These are phyloP conservation scores for Lepidurus arcticus DNA, from an alignment of 1,140 invertebrate species.

Conservation along the genomic window DNA sequence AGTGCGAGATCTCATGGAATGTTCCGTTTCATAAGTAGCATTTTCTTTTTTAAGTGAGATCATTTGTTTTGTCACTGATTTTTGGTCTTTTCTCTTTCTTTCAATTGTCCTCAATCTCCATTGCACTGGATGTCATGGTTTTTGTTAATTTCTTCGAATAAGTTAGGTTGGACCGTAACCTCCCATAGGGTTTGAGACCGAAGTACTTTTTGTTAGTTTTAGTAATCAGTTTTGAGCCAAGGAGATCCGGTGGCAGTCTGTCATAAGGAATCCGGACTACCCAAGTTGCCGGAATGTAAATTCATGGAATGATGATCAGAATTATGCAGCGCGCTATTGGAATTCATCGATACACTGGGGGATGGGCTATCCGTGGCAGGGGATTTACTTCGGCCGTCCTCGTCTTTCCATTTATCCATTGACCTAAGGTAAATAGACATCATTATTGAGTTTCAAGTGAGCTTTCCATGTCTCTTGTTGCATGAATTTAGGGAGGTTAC, in stretches of 20 bases:
- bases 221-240: slow-evolving; percentile 13
- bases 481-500: neutral
- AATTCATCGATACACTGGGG: neutral
- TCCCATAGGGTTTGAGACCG: neutral
- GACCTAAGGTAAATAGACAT: slow-evolving; percentile 54
- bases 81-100: neutral
- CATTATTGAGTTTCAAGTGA: neutral
- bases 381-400: slow-evolving; percentile 44
- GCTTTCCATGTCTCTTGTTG: neutral
- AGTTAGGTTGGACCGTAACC: neutral
- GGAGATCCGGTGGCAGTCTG: neutral
- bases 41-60: neutral
- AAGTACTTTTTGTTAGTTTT: neutral
- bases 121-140: neutral
- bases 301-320: slow-evolving; percentile 18
- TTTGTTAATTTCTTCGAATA: neutral
- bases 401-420: slow-evolving; percentile 99
- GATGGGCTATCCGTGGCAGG: slow-evolving; percentile 28
- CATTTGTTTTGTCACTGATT: neutral
- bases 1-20: neutral
- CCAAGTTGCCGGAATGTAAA: slow-evolving; percentile 11
- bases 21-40: neutral
- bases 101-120: neutral
- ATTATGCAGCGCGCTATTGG: neutral
- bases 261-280: slow-evolving; percentile 10